phyloP scores from a whole-genome alignment of 53 echinoderm and acorn worm genomes.

The Paracentrotus lividus region DNA sequence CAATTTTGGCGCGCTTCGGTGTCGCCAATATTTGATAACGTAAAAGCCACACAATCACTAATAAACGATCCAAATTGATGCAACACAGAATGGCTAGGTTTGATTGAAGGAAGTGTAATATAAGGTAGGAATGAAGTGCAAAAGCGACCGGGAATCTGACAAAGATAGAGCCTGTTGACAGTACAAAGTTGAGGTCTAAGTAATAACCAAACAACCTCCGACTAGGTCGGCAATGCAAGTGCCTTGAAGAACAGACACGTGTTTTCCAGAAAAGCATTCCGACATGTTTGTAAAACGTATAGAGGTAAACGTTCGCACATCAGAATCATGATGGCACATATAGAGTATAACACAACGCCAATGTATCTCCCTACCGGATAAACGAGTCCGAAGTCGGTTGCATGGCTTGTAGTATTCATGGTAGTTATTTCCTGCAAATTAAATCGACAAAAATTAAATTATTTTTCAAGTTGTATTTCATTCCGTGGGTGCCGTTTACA shows the following conservation, averaged over 20 bases:
- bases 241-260: constrained; percentile 44
- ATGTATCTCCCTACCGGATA: not conserved
- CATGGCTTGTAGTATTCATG: not conserved
- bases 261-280: not conserved
- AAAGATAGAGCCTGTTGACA: not conserved
- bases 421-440: not conserved
- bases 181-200: not conserved
- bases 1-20: not conserved
- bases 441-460: not conserved
- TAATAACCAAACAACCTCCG: not conserved
- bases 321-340: not conserved
- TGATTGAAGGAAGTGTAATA: not conserved
- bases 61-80: constrained; percentile 13
- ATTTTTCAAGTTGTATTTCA: too few relatives aligned
- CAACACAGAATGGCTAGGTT: constrained; percentile 16
- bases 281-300: constrained; percentile 2
- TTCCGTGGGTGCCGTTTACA: too few relatives aligned
- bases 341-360: not conserved
- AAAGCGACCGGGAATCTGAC: not conserved
- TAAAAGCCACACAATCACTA: not conserved
- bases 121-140: not conserved
- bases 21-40: not conserved
- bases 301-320: constrained; percentile 20
- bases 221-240: constrained; percentile 14
- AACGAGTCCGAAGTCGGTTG: not conserved